A percentile compares a stretch with the other conserved stretches of the same genome.
Evolutionary conservation across 2,888 invertebrate genomes (phyloP).

Genomic region (Peribatodes rhomboidaria): DNA sequence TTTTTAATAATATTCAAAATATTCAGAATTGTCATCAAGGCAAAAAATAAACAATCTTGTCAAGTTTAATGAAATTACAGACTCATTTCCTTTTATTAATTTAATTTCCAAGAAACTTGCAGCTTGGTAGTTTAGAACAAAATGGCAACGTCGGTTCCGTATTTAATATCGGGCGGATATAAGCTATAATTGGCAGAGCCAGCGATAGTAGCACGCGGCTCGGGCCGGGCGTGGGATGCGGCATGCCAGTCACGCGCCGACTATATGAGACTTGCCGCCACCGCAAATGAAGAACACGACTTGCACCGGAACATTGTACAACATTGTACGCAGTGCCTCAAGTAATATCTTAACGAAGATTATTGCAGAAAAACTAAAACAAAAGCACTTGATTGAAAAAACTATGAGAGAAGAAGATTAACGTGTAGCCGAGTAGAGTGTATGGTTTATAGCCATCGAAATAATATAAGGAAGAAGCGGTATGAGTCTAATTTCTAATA

Average conservation of each 20-base stretch:
- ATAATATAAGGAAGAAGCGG: too few species aligned
- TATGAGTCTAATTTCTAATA: too few species aligned
- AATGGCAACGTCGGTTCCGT: constrained; percentile 21
- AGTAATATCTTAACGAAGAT: constrained; percentile 2
- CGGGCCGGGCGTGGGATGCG: constrained; percentile 47
- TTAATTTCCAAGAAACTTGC: not conserved
- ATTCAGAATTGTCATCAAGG: constrained; percentile 4
- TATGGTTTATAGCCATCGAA: too few species aligned
- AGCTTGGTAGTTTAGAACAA: constrained; percentile 7
- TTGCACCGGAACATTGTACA: constrained; percentile 36
- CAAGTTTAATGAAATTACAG: not conserved
- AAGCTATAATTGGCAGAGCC: constrained; percentile 54
- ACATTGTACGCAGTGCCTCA: constrained; percentile 21
- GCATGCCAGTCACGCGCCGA: constrained; percentile 71
- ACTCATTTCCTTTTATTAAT: not conserved
- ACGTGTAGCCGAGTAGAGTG: too few species aligned
- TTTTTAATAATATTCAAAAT: constrained; percentile 23
- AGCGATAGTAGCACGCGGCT: constrained; percentile 47
- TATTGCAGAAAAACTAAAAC: not conserved
- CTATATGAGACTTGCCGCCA: constrained; percentile 73
- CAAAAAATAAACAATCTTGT: not conserved
- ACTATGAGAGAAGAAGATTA: too few species aligned
- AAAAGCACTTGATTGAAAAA: not conserved
- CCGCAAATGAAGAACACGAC: constrained; percentile 67
- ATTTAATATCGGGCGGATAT: constrained; percentile 43